phyloP scores from a whole-genome alignment of 2,888 invertebrate species.

The Liodrosophila aerea region DNA sequence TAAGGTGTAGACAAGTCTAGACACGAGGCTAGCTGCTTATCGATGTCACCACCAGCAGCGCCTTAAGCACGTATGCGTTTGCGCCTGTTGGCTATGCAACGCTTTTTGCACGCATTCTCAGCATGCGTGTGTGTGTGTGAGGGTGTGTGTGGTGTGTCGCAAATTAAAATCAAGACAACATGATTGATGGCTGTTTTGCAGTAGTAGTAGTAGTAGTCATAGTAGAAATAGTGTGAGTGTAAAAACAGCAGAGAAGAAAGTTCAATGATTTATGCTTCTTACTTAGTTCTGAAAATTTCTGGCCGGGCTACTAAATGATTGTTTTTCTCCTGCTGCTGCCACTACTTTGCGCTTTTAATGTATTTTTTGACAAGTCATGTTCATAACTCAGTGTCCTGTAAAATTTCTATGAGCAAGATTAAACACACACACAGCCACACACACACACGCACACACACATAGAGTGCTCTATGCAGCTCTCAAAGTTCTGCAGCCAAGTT shows the following conservation, averaged over 20 bases:
- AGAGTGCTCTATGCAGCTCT: constrained; percentile 7
- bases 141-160: constrained; percentile 44
- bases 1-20: constrained; percentile 17
- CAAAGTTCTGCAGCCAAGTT: constrained; percentile 60
- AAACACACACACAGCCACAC: constrained; percentile 14
- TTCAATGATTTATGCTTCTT: constrained; percentile 73
- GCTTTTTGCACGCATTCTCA: constrained; percentile 31
- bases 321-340: constrained; percentile 53
- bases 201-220: no score
- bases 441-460: constrained; percentile 13
- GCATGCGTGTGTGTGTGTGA: constrained; percentile 8
- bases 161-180: constrained; percentile 72
- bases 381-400: constrained; percentile 76
- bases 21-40: constrained; percentile 43
- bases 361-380: constrained; percentile 76
- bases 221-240: no score
- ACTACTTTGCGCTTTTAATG: constrained; percentile 72
- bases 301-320: constrained; percentile 67
- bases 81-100: constrained; percentile 50
- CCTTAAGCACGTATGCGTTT: constrained; percentile 55
- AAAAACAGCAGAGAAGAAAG: constrained; percentile 35
- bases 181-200: constrained; percentile 66
- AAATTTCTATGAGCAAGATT: constrained; percentile 54
- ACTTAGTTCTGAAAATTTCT: constrained; percentile 37
- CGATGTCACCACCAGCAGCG: constrained; percentile 60